phyloP scores from a whole-genome alignment of 1,140 invertebrate genomes.

The Planococcus citri region DNA sequence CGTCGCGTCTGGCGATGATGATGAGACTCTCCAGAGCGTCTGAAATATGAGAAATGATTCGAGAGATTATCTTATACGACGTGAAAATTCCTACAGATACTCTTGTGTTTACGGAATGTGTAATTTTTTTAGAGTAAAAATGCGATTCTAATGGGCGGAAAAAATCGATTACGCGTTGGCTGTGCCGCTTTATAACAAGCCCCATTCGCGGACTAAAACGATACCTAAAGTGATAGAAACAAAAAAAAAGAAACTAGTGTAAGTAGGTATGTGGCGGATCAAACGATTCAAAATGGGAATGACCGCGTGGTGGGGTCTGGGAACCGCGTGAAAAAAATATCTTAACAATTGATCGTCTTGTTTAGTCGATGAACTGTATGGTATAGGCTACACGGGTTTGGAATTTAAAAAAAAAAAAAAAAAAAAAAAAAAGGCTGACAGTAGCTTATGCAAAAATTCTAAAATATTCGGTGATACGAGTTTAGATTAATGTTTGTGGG shows the following conservation, averaged over 20 bases:
- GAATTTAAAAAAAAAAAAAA: not conserved
- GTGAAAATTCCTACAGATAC: not conserved
- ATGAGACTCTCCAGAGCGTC: too few relatives aligned
- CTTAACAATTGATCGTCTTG: not conserved
- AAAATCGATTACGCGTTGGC: not conserved
- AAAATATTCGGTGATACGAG: too few relatives aligned
- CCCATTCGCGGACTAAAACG: not conserved
- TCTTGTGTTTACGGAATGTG: not conserved
- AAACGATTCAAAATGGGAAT: not conserved
- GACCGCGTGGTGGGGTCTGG: not conserved
- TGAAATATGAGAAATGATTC: too few relatives aligned
- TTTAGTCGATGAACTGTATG: not conserved
- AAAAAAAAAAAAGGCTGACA: too few relatives aligned
- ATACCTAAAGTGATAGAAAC: not conserved
- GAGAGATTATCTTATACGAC: too few relatives aligned
- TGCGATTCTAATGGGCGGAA: not conserved
- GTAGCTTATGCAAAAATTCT: too few relatives aligned
- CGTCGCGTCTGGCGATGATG: too few relatives aligned
- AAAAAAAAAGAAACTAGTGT: not conserved
- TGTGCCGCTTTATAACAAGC: not conserved
- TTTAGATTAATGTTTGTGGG: too few relatives aligned
- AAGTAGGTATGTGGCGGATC: too few relatives aligned
- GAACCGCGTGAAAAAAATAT: not conserved
- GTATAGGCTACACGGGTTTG: not conserved
- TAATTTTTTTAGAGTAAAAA: not conserved